Evolutionary conservation across 2,797 vertebrate species (phyloP).

Genomic region (Onychomys arenicola): DNA sequence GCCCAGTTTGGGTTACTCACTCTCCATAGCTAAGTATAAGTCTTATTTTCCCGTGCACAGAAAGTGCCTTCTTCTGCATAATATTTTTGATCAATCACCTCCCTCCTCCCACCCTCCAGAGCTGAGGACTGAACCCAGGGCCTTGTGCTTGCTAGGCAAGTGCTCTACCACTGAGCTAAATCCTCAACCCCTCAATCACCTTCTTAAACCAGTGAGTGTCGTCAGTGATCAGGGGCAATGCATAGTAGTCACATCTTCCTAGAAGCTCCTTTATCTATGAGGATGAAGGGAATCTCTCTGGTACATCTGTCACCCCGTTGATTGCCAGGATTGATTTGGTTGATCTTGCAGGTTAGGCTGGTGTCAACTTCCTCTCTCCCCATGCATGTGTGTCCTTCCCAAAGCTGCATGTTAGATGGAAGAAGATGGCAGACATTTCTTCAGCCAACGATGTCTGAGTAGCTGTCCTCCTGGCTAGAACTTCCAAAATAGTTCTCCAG

Average conservation of each 20-base stretch:
- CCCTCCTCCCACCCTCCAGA: no score
- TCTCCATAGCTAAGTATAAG: background rate
- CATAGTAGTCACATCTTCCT: background rate
- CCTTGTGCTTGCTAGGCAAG: no score
- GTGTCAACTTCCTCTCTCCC: background rate
- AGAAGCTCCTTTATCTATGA: background rate
- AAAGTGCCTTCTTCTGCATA: background rate
- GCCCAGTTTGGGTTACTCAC: background rate
- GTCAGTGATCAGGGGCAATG: background rate
- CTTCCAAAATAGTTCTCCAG: background rate
- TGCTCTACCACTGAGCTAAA: no score
- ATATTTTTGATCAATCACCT: background rate
- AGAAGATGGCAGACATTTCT: background rate
- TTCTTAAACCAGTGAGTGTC: background rate
- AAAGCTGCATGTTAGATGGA: background rate
- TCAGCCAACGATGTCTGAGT: background rate
- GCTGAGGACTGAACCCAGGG: no score
- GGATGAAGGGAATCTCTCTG: background rate
- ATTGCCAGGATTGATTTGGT: background rate
- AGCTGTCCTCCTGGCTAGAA: background rate
- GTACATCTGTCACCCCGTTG: background rate
- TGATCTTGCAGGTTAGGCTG: background rate
- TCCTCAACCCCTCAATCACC: no score
- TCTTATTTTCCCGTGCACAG: background rate
- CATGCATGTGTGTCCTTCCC: background rate